A percentile compares a stretch with the other conserved stretches of the same genome.
These are phyloP conservation scores for Sclerodermus sp. DNA, from an alignment of 2,888 invertebrate species.

Conservation along the genomic window DNA sequence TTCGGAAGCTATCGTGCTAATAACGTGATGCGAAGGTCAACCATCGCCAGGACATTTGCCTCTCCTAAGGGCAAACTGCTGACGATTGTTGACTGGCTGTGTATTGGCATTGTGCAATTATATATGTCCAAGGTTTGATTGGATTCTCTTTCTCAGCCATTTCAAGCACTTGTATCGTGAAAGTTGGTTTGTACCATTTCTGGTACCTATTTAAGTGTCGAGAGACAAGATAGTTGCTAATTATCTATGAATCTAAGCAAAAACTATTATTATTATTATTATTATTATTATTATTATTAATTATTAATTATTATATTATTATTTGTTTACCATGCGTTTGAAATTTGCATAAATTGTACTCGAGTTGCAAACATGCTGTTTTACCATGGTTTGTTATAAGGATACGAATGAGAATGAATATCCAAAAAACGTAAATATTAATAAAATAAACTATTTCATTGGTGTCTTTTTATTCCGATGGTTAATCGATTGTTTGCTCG, in stretches of 20 bases:
- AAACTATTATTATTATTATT: background rate
- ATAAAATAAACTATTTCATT: too few species aligned
- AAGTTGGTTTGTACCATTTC: background rate
- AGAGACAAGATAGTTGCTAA: too few species aligned
- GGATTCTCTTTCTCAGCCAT: background rate
- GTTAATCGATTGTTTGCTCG: too few species aligned
- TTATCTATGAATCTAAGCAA: too few species aligned
- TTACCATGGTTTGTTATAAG: too few species aligned
- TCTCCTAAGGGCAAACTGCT: background rate
- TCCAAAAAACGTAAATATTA: too few species aligned
- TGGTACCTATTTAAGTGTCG: background rate
- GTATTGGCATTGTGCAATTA: background rate
- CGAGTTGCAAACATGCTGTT: too few species aligned
- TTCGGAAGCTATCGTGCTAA: too few species aligned
- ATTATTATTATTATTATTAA: background rate
- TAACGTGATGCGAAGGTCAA: background rate
- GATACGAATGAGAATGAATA: too few species aligned
- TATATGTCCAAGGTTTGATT: background rate
- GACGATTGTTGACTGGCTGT: background rate
- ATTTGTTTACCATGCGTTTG: background rate
- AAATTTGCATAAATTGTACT: too few species aligned
- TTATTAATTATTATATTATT: background rate
- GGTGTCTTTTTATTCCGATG: too few species aligned
- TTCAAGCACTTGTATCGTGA: background rate
- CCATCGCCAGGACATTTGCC: background rate